Base-by-base conservation (phyloP, 1,140 invertebrate species). In the Drosophila repleta region DNA sequence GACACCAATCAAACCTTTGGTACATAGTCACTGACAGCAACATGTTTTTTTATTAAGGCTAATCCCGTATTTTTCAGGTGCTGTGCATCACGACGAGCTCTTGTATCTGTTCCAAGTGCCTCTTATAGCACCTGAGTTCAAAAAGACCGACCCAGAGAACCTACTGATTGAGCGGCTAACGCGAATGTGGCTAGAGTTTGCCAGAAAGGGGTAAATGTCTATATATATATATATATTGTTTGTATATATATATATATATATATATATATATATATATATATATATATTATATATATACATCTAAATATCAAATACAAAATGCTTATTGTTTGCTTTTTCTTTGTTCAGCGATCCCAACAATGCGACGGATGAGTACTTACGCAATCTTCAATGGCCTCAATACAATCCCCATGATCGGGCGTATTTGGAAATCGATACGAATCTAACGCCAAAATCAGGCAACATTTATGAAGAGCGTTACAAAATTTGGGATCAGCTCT, bases 1-100 rank as follows among this genome's bases (percentile, higher is more conserved):
- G 89, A 91, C 13, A 85, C 56, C 2, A 92, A 91, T 60, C 43
- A 89, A n/a, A 90, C 92, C 6, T 92, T 88, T 48, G 93, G 93
- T 93, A 82, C 80, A 37, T 24, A 57, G 7, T 39, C 1, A n/a
- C 10, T 37, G 1, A n/a, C 2, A 7, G 1, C 24, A 4, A 20
- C 8, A 8, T 11, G 20, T 13, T 17, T 5, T 13, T 17, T 5
- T 0, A 1, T 29, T 46, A 46, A 13, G 4, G n/a, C 21, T 24
- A 13, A 29, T 29, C 8, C 4, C 13, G 2, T 37, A 20, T 21
- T 15, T 3, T 55, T 0, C 46, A 94, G 94, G 94, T 4, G 92
- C 93, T 2, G 92, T 92, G 3, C 94, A 95, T 75, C 93, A 93
- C 62, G 94, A 95, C 73, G 94, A 95, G 70, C 88, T 94, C 2